phyloP scores from a whole-genome alignment of 2,113 vertebrate species.

The Puffinus mauretanicus region DNA sequence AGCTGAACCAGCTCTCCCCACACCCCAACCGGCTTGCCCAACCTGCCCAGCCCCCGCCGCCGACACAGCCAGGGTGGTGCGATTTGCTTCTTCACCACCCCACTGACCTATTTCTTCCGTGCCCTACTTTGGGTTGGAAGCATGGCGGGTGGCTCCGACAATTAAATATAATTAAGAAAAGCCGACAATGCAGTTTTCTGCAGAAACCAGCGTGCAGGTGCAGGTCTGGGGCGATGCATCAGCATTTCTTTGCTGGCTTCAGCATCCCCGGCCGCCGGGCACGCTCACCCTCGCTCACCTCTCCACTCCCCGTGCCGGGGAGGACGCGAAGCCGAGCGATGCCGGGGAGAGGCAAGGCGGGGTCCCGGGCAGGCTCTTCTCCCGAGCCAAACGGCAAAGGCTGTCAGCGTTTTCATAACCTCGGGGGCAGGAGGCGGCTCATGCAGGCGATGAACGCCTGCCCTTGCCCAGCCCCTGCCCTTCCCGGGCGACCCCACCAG shows the following conservation, averaged over 20 bases:
- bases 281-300: background rate
- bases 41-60: background rate
- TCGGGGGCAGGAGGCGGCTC: background rate
- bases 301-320: rapidly evolving
- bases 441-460: rapidly evolving
- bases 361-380: background rate
- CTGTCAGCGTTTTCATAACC: background rate
- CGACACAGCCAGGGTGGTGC: background rate
- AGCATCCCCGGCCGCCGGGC: background rate
- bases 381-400: background rate
- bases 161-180: slow-evolving; percentile 17
- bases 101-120: slow-evolving; percentile 49
- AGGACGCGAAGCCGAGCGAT: background rate
- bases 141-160: background rate
- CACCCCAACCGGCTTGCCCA: background rate
- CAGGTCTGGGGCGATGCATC: background rate
- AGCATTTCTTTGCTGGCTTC: background rate
- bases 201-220: background rate
- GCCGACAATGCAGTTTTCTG: background rate
- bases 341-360: background rate
- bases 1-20: background rate
- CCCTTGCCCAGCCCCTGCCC: background rate
- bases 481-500: background rate
- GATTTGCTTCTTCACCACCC: background rate
- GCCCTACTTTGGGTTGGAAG: slow-evolving; percentile 5